Evolutionary conservation across 2,113 vertebrate species (phyloP).

Genomic region (Dipodomys merriami): DNA sequence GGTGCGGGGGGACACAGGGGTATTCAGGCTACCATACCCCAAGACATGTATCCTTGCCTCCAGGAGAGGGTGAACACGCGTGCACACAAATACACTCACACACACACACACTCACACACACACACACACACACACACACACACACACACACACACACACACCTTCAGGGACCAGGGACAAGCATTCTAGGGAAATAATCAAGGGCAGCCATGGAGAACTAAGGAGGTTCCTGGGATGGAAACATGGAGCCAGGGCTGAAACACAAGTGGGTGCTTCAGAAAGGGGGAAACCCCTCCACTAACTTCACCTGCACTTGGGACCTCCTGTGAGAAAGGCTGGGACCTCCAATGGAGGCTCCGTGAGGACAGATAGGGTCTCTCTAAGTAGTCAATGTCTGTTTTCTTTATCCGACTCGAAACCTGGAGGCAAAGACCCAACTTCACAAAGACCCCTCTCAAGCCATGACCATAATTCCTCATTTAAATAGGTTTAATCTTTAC

Average conservation of each 20-base stretch:
- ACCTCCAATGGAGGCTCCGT: not conserved
- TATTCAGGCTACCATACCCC: not conserved
- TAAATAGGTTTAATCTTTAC: not conserved
- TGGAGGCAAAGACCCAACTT: not conserved
- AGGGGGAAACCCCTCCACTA: not conserved
- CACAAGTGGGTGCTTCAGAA: slow-evolving; percentile 42
- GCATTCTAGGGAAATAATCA: not conserved
- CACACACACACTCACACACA: not conserved
- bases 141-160: not conserved
- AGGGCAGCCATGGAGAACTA: not conserved
- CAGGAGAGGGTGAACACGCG: not conserved
- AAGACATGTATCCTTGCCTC: not conserved
- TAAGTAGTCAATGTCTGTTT: not conserved
- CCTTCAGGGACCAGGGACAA: not conserved
- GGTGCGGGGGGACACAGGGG: no score
- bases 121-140: no score
- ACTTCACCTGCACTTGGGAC: not conserved
- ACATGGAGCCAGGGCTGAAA: not conserved
- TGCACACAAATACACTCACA: no score
- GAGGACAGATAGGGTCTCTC: not conserved
- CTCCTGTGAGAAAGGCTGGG: not conserved
- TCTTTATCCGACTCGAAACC: not conserved
- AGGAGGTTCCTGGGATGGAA: not conserved
- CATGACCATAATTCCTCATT: not conserved
- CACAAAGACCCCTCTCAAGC: slow-evolving; percentile 22